Base-by-base conservation (phyloP, 2,113 vertebrate genomes). In the Trogon surrucura region DNA sequence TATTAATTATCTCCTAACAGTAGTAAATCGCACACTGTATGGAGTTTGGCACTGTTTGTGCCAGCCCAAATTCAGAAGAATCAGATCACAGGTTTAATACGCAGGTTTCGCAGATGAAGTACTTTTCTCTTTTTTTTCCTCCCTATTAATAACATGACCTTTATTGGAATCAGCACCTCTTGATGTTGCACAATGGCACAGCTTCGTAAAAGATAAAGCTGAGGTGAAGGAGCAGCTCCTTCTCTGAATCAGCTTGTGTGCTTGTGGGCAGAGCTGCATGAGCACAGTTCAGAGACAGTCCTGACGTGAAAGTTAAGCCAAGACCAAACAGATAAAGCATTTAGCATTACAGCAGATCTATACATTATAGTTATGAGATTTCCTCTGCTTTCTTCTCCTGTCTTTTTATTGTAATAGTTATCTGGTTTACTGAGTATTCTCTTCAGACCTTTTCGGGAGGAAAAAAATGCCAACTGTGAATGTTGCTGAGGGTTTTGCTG, bases 1-100 rank as follows among this genome's bases (percentile, higher is more conserved):
- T 88, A 93, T 96, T 95, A 95, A 94, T 96, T 95, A 95, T 93
- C 53, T 92, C 93, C 61, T 71, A 86, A 82, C 75, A 62, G 51
- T 79, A 94, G 96, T 97, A 97, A 94, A 93, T 93, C 82, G 67
- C 26, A 2, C 51, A 53, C 30, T 62, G 6, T 26, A 36, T 54
- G 51, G 50, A 87, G 17, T 69, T 82, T 64, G 30, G 65, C 70
- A 79, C 45, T 94, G 44, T 41, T 64, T 27, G 1, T 23, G 60
- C n/a, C 45, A 85, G 47, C 51, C 27, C 82, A 79, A 47, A 23
- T 56, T 91, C 86, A 93, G 66, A 34, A 67, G 93, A 88, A 86
- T 95, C 48, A n/a, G 74, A 95, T 88, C 61, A 67, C n/a, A 75
- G 66, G 47, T 94, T 94, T 88, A 90, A 77, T 74, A 85, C 34